A percentile compares a stretch with the other conserved stretches of the same genome.
Evolutionary conservation across 1,140 invertebrate genomes (phyloP).

Genomic region (Teleopsis dalmanni): DNA sequence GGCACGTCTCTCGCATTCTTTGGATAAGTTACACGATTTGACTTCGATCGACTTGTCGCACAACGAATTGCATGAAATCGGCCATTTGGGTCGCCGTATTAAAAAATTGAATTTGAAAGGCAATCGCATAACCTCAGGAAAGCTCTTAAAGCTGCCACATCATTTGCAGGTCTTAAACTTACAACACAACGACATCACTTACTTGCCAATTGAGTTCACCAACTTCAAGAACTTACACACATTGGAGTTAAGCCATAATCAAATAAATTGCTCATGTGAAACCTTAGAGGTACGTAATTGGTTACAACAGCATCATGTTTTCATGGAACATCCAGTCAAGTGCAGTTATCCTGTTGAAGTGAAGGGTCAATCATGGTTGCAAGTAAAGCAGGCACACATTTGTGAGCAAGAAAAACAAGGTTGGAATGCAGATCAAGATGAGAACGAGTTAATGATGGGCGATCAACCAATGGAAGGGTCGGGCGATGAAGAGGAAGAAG

Average conservation of each 20-base stretch:
- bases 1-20: slow-evolving; percentile 47
- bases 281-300: slow-evolving; percentile 51
- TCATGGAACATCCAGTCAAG: slow-evolving; percentile 48
- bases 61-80: slow-evolving; percentile 49
- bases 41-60: slow-evolving; percentile 52
- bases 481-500: slow-evolving; percentile 41
- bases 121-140: slow-evolving; percentile 49
- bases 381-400: slow-evolving; percentile 49
- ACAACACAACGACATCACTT: slow-evolving; percentile 51
- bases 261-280: slow-evolving; percentile 53
- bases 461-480: slow-evolving; percentile 48
- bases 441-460: slow-evolving; percentile 52
- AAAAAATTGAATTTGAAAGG: slow-evolving; percentile 52
- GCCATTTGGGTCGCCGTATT: slow-evolving; percentile 52
- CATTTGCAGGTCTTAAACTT: slow-evolving; percentile 55
- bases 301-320: slow-evolving; percentile 46
- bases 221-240: slow-evolving; percentile 49
- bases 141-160: slow-evolving; percentile 49
- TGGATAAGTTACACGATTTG: slow-evolving; percentile 50
- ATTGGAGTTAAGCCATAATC: slow-evolving; percentile 52
- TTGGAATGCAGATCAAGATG: slow-evolving; percentile 26
- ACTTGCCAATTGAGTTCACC: slow-evolving; percentile 50
- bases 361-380: slow-evolving; percentile 48
- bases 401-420: slow-evolving; percentile 42
- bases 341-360: slow-evolving; percentile 48